Percentiles rank a stretch among this genome's conserved stretches.
Evolutionary conservation across 2,797 vertebrate species (phyloP).

Genomic region (Pitangus sulphuratus): DNA sequence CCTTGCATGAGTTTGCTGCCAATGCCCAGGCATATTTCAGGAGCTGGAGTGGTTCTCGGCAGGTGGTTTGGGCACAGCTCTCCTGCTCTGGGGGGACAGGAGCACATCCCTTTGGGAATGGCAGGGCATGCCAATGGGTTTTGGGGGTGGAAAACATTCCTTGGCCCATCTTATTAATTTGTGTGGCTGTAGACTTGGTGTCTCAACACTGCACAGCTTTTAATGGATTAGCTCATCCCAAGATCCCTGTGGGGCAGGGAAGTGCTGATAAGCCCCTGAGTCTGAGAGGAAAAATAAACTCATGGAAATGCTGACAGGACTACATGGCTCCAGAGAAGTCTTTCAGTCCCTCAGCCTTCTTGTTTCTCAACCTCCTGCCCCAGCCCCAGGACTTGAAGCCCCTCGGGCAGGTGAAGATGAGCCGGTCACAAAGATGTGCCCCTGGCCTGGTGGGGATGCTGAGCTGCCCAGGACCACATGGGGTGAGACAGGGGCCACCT

Average conservation of each 20-base stretch:
- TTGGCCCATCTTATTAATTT: neutral
- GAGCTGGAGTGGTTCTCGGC: neutral
- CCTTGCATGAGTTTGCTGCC: neutral
- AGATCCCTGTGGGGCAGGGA: neutral
- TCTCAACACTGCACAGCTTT: neutral
- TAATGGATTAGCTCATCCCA: neutral
- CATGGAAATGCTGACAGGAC: neutral
- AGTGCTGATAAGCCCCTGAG: neutral
- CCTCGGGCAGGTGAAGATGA: neutral
- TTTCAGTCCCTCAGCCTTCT: neutral
- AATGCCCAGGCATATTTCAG: neutral
- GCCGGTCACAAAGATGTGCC: neutral
- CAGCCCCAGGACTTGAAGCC: neutral
- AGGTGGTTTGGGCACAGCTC: neutral
- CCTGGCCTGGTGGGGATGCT: neutral
- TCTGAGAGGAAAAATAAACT: neutral
- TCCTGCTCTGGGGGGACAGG: fast-evolving
- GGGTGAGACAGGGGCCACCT: neutral
- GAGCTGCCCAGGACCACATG: neutral
- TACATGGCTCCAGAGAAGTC: neutral
- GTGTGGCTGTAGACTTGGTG: neutral
- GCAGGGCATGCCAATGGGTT: neutral
- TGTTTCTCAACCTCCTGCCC: neutral
- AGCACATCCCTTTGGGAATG: neutral
- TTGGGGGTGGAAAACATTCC: neutral